phyloP scores from a whole-genome alignment of 2,797 vertebrate genomes.

The Toxotes lorentzi region DNA sequence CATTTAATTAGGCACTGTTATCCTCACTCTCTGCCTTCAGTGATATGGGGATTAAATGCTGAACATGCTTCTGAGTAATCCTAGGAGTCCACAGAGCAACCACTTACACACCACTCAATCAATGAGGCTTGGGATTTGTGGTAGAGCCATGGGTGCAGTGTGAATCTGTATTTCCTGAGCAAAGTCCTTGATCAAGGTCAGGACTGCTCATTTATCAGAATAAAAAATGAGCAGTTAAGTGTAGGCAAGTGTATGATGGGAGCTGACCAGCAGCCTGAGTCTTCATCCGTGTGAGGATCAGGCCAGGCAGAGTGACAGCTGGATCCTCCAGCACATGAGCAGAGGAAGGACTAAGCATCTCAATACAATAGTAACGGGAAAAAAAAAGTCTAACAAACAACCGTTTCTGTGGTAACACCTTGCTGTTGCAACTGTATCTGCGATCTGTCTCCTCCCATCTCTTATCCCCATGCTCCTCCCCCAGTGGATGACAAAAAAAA shows the following conservation, averaged over 20 bases:
- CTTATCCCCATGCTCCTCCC: constrained; percentile 65
- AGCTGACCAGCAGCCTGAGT: background rate
- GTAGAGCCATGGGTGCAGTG: constrained; percentile 65
- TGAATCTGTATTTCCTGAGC: constrained; percentile 67
- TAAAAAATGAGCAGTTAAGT: constrained; percentile 30
- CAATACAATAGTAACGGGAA: constrained; percentile 45
- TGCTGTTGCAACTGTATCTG: constrained; percentile 72
- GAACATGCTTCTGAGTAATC: constrained; percentile 81
- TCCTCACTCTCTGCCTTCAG: constrained; percentile 65
- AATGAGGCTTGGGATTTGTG: constrained; percentile 78
- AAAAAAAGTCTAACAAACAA: constrained; percentile 42
- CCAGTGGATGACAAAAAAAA: constrained; percentile 72
- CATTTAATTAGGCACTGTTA: constrained; percentile 83
- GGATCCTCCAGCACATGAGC: constrained; percentile 47
- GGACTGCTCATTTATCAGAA: constrained; percentile 38
- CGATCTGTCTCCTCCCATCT: constrained; percentile 73
- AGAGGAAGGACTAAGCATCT: constrained; percentile 59
- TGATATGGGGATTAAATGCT: constrained; percentile 81
- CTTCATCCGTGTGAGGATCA: background rate
- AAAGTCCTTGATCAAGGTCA: constrained; percentile 69
- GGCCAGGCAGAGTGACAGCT: constrained; percentile 41
- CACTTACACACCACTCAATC: constrained; percentile 82
- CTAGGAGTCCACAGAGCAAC: constrained; percentile 70
- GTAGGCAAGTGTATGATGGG: background rate
- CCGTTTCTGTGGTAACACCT: constrained; percentile 68